Percentiles rank a stretch among this genome's conserved stretches.
Conservation (phyloP, 1,140 invertebrate species). For the Metopolophium dirhodum region DNA sequence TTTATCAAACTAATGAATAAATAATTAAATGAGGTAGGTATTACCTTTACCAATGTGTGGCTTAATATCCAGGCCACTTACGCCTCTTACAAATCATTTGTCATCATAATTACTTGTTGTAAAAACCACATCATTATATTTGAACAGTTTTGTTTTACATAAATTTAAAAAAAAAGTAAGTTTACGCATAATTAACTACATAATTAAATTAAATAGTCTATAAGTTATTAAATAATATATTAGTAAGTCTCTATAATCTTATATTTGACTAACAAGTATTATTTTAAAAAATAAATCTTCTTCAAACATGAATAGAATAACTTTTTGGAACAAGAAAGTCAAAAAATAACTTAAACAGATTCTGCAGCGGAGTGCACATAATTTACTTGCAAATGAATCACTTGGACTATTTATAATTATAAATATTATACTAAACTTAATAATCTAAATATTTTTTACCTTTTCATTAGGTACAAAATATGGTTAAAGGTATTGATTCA, state of each 20-base stretch:
- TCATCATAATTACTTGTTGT: no score
- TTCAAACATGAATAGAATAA: no score
- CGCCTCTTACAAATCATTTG: no score
- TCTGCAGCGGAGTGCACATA: background rate
- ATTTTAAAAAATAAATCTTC: no score
- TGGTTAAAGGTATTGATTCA: background rate
- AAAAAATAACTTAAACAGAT: background rate
- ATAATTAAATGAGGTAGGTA: no score
- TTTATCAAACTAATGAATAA: no score
- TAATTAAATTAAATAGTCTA: background rate
- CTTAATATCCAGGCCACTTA: no score
- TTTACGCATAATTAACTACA: background rate
- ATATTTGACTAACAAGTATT: no score
- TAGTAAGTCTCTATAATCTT: no score
- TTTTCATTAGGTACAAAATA: background rate
- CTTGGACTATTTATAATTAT: background rate
- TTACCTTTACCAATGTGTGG: no score
- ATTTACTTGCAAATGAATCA: background rate
- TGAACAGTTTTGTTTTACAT: background rate
- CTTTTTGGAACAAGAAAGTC: background rate
- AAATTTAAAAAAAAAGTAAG: background rate
- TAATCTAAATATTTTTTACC: background rate
- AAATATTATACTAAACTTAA: background rate
- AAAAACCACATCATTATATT: background rate
- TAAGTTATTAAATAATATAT: background rate